A percentile compares a stretch with the other conserved stretches of the same genome.
phyloP scores from a whole-genome alignment of 2,888 invertebrate species.

The Lissonota sp. region DNA sequence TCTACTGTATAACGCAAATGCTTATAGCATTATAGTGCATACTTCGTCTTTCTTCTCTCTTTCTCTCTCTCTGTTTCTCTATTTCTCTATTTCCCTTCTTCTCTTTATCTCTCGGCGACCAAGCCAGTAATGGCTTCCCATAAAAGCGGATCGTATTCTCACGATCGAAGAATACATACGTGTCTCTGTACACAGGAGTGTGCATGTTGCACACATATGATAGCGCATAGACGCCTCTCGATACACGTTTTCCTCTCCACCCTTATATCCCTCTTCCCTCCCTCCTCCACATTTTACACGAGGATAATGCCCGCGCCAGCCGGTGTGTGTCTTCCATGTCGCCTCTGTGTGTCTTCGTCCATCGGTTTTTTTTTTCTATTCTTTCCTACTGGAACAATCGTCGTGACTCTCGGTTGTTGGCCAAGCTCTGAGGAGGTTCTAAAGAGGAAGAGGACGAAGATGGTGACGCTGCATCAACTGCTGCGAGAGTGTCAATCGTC shows the following conservation, averaged over 20 bases:
- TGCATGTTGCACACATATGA: constrained; percentile 22
- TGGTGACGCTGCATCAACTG: background rate
- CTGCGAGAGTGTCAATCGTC: constrained; percentile 17
- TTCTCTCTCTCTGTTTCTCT: too few species aligned
- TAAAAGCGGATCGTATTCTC: constrained; percentile 71
- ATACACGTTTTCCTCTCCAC: constrained; percentile 43
- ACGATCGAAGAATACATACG: constrained; percentile 66
- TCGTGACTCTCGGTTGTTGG: constrained; percentile 56
- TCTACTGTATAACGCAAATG: constrained; percentile 35
- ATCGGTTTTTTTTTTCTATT: constrained; percentile 33
- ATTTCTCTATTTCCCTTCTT: too few species aligned
- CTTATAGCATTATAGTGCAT: constrained; percentile 49
- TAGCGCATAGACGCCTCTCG: constrained; percentile 45
- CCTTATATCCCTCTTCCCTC: constrained; percentile 17
- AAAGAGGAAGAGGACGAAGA: constrained; percentile 21
- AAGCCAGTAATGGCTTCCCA: constrained; percentile 68
- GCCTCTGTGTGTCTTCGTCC: background rate
- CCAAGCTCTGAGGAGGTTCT: background rate
- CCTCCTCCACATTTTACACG: constrained; percentile 63
- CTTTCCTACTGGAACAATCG: constrained; percentile 61
- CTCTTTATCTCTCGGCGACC: constrained; percentile 48
- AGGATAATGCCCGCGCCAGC: constrained; percentile 65
- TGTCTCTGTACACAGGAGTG: background rate
- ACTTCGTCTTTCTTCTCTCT: background rate
- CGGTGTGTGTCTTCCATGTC: constrained; percentile 13